A percentile compares a stretch with the other conserved stretches of the same genome.
phyloP scores from a whole-genome alignment of 2,888 invertebrate species.

The Agrilus cyanescens region DNA sequence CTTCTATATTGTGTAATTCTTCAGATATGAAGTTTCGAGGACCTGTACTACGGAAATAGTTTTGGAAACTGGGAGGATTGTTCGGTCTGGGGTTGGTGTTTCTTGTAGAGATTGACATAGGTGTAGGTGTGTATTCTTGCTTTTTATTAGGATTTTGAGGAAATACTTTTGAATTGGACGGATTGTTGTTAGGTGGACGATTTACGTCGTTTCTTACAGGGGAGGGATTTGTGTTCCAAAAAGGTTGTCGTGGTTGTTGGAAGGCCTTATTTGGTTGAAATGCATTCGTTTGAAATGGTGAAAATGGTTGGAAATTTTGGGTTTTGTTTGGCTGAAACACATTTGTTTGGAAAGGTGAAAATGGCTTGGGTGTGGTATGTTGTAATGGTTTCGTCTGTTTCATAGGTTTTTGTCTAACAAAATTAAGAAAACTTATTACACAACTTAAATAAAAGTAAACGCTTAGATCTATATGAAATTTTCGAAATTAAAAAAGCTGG shows the following conservation, averaged over 20 bases:
- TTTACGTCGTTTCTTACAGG: neutral
- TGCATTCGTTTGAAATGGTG: no score
- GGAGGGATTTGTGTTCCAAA: neutral
- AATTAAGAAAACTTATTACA: slow-evolving; percentile 3
- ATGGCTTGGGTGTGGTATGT: no score
- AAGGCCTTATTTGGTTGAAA: neutral
- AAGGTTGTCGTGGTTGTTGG: neutral
- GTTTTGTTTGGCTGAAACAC: no score
- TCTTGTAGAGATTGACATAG: slow-evolving; percentile 6
- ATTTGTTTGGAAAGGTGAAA: no score
- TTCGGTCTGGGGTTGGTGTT: slow-evolving; percentile 3
- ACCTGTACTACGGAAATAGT: slow-evolving; percentile 2
- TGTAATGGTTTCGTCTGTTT: neutral
- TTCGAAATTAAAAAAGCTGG: no score
- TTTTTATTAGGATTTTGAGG: slow-evolving; percentile 1
- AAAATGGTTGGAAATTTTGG: no score
- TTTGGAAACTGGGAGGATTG: neutral
- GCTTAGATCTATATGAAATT: no score
- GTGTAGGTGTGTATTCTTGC: slow-evolving; percentile 6
- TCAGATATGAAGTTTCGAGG: slow-evolving; percentile 7
- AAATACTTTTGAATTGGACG: neutral
- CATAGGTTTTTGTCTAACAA: slow-evolving; percentile 1
- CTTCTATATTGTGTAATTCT: slow-evolving; percentile 7
- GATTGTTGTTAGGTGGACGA: neutral
- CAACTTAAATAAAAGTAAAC: no score